A percentile compares a stretch with the other conserved stretches of the same genome.
Evolutionary conservation across 2,888 invertebrate genomes (phyloP).

Genomic region (Rhogogaster chlorosoma): DNA sequence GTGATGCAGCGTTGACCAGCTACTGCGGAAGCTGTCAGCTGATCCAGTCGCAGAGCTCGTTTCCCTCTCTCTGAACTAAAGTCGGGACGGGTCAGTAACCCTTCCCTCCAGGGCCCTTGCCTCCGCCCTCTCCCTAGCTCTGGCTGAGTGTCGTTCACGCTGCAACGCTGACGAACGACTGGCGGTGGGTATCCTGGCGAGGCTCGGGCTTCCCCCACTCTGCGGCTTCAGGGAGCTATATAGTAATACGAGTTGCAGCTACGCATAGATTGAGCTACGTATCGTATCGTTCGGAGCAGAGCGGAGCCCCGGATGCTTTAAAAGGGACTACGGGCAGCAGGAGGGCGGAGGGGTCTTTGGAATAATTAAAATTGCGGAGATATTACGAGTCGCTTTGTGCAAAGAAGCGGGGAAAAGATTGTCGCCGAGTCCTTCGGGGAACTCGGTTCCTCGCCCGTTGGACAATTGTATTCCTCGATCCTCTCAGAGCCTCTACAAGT

Average conservation of each 20-base stretch:
- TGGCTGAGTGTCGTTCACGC: not conserved
- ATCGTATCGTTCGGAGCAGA: not conserved
- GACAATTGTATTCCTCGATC: conserved; percentile 16
- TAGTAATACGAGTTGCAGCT: not conserved
- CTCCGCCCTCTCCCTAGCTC: no score
- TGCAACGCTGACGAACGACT: conserved; percentile 24
- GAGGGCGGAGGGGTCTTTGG: not conserved
- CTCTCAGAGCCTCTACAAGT: not conserved
- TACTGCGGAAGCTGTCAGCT: not conserved
- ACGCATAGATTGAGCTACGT: not conserved
- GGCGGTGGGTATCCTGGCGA: not conserved
- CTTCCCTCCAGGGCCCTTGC: not conserved
- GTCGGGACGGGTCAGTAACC: not conserved
- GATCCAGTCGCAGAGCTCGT: not conserved
- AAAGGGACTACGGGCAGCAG: not conserved
- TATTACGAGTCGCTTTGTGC: conserved; percentile 6
- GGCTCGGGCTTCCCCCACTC: not conserved
- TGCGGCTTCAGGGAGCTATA: not conserved
- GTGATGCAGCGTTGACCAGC: not conserved
- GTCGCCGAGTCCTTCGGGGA: not conserved
- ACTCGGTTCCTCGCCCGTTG: not conserved
- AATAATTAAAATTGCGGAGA: conserved; percentile 11
- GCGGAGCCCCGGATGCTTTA: not conserved
- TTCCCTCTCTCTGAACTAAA: not conserved
- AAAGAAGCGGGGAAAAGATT: not conserved